Conservation (phyloP, 2,888 invertebrate genomes). For the Diarsia brunnea region DNA sequence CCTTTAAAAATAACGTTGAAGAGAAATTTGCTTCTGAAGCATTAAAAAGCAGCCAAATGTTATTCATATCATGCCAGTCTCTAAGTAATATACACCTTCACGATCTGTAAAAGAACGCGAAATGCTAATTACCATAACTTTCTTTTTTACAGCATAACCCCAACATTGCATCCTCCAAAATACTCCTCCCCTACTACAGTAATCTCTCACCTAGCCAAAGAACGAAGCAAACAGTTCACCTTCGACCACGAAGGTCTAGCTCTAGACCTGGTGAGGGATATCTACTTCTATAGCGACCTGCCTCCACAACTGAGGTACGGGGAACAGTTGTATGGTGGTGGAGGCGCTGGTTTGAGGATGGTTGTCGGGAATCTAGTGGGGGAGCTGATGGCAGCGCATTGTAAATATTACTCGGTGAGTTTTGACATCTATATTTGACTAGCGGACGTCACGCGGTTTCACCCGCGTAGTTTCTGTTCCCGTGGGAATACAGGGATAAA, state of each 20-base stretch:
- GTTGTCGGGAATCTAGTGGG: constrained; percentile 78
- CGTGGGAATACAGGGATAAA: no score
- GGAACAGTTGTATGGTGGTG: constrained; percentile 40
- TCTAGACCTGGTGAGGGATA: constrained; percentile 79
- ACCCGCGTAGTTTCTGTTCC: no score
- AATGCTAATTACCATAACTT: background rate
- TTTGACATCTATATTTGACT: background rate
- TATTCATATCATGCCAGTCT: no score
- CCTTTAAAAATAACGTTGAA: no score
- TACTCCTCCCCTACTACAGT: constrained; percentile 76
- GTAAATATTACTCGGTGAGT: constrained; percentile 93
- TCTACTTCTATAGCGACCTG: constrained; percentile 84
- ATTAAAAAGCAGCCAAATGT: no score
- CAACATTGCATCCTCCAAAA: constrained; percentile 77
- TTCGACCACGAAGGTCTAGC: constrained; percentile 76
- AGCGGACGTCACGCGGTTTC: no score
- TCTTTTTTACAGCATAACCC: constrained; percentile 77
- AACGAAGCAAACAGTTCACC: constrained; percentile 75
- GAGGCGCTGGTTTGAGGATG: constrained; percentile 69
- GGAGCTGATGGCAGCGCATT: constrained; percentile 91
- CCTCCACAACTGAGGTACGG: constrained; percentile 77
- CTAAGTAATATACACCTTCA: no score
- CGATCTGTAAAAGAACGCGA: no score
- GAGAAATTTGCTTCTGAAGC: no score
- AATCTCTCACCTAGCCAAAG: constrained; percentile 76